These are phyloP conservation scores for Brachypteracias leptosomus DNA, from an alignment of 2,113 vertebrate genomes.

Conservation along the genomic window DNA sequence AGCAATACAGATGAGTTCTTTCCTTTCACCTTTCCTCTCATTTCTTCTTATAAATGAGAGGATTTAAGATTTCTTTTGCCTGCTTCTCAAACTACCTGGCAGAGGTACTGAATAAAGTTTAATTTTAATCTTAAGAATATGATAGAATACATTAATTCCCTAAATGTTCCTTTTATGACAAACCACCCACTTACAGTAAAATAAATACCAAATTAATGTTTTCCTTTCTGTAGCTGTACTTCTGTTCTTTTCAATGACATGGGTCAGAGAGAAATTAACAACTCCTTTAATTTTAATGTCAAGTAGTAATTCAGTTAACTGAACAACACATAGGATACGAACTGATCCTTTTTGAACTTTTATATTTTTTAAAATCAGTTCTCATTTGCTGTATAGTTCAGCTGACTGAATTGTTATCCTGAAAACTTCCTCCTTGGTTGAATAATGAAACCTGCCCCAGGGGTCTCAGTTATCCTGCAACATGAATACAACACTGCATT, in stretches of 20 bases:
- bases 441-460: neutral
- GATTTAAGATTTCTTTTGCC: neutral
- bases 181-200: neutral
- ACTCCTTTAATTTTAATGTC: neutral
- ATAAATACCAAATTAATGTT: neutral
- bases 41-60: neutral
- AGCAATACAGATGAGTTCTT: neutral
- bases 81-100: neutral
- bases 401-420: neutral
- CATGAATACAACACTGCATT: neutral
- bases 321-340: neutral
- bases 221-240: neutral
- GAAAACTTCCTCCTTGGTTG: neutral
- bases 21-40: neutral
- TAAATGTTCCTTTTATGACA: neutral
- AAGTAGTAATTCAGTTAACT: slow-evolving; percentile 21
- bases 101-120: neutral
- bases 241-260: neutral
- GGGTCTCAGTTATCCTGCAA: neutral
- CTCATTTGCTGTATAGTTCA: neutral
- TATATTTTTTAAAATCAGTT: neutral
- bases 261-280: slow-evolving; percentile 5
- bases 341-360: neutral
- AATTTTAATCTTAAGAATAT: neutral
- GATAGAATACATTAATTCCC: neutral